Percentiles rank a stretch among this genome's conserved stretches.
These are phyloP conservation scores for Neomicropteryx cornuta DNA, from an alignment of 1,140 invertebrate genomes.

Conservation along the genomic window DNA sequence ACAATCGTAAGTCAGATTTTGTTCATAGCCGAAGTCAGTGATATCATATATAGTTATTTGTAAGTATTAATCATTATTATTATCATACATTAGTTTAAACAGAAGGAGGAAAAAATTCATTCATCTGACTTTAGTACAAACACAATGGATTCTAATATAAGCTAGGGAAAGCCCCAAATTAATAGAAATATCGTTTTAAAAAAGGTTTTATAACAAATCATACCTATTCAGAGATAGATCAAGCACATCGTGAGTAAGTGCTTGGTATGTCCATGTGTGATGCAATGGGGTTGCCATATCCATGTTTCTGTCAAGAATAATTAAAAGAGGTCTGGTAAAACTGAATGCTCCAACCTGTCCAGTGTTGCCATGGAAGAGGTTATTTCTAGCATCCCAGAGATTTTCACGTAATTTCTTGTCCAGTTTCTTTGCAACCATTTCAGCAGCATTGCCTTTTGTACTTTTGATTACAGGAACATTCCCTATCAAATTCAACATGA, in stretches of 20 bases:
- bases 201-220: too few species aligned
- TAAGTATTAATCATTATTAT: too few species aligned
- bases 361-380: slow-evolving; percentile 82
- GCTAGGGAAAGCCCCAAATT: too few species aligned
- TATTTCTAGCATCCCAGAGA: slow-evolving; percentile 91
- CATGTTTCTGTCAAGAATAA: slow-evolving; percentile 89
- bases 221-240: slow-evolving; percentile 77
- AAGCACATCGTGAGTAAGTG: slow-evolving; percentile 89
- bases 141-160: too few species aligned
- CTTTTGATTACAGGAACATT: slow-evolving; percentile 93
- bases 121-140: too few species aligned
- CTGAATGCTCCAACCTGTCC: slow-evolving; percentile 66
- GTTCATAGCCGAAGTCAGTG: too few species aligned
- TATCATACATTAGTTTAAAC: too few species aligned
- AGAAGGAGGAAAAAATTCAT: too few species aligned
- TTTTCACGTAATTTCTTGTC: slow-evolving; percentile 97
- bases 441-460: slow-evolving; percentile 92
- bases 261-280: slow-evolving; percentile 99
- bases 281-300: slow-evolving; percentile 96
- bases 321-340: slow-evolving; percentile 86
- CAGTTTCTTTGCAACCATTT: slow-evolving; percentile 94
- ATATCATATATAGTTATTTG: too few species aligned
- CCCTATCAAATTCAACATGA: slow-evolving; percentile 35
- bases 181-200: too few species aligned
- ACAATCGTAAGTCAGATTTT: too few species aligned